Conservation (phyloP, 2,888 invertebrate genomes). For the Folsomia manolachei region DNA sequence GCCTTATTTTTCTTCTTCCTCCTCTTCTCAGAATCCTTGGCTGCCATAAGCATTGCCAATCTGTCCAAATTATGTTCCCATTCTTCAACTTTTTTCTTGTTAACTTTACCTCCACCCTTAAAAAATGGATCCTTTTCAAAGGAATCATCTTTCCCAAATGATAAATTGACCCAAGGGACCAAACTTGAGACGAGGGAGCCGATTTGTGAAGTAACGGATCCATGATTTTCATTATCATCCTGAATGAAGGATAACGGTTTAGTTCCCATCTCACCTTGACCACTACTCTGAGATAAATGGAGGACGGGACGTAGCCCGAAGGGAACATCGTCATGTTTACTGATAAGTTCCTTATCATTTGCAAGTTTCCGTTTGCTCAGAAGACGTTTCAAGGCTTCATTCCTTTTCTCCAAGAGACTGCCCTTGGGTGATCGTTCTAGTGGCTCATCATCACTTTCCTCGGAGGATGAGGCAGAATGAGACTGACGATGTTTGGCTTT, state of each 20-base stretch:
- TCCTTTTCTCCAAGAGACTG: background rate
- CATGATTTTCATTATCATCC: background rate
- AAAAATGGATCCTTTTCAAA: constrained; percentile 20
- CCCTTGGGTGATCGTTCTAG: background rate
- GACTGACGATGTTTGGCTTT: background rate
- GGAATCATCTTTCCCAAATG: constrained; percentile 8
- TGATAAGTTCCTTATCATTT: background rate
- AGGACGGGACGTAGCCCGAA: background rate
- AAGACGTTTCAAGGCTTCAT: constrained; percentile 2
- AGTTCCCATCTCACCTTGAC: background rate
- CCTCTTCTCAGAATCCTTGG: background rate
- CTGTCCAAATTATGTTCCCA: background rate
- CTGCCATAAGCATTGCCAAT: background rate
- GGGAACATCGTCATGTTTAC: background rate
- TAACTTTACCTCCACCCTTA: background rate
- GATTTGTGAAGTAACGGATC: background rate
- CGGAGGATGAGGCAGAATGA: constrained; percentile 8
- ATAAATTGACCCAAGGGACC: constrained; percentile 19
- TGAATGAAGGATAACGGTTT: background rate
- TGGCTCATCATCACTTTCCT: background rate
- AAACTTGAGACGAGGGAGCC: constrained; percentile 11
- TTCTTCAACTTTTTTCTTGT: background rate
- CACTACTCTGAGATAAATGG: background rate
- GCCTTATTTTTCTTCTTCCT: background rate
- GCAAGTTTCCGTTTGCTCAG: background rate